Evolutionary conservation across 2,113 vertebrate genomes (phyloP).

Genomic region (Micromys minutus): DNA sequence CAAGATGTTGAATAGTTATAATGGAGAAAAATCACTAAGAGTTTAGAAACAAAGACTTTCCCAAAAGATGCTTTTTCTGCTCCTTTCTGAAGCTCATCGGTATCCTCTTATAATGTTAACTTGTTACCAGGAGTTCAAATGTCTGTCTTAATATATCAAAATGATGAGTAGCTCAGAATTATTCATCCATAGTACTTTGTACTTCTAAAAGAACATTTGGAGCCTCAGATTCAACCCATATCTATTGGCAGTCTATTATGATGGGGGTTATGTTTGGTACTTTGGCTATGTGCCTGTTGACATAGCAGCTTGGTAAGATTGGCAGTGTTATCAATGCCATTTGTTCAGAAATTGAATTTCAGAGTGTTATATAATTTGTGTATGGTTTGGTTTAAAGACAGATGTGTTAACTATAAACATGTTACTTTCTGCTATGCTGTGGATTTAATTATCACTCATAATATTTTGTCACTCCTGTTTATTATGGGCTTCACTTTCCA

Average conservation of each 20-base stretch:
- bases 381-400: conserved; percentile 1
- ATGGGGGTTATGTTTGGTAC: neutral
- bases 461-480: neutral
- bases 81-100: neutral
- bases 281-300: neutral
- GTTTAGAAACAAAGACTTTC: neutral
- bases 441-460: neutral
- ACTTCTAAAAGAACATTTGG: neutral
- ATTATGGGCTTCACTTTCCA: neutral
- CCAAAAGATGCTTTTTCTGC: neutral
- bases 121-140: neutral
- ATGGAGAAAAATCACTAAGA: neutral
- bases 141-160: neutral
- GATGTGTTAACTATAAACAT: neutral
- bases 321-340: neutral
- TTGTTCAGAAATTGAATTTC: conserved; percentile 21
- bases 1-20: neutral
- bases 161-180: neutral
- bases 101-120: neutral
- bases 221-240: neutral
- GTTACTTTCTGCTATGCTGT: neutral
- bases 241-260: neutral
- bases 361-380: neutral
- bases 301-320: neutral
- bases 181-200: neutral